Conservation (phyloP, 92 coral and sea anemone species). For the Diadumene lineata region DNA sequence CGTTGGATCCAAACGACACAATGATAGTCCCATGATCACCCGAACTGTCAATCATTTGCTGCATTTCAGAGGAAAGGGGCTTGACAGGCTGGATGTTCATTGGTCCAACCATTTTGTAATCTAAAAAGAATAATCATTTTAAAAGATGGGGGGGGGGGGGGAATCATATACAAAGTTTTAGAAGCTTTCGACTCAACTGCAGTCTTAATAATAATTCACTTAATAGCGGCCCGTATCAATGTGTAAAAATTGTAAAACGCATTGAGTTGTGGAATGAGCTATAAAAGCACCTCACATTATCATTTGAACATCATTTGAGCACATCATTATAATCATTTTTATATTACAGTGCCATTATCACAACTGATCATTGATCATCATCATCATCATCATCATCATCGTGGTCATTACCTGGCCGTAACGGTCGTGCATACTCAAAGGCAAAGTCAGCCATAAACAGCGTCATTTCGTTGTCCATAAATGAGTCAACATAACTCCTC, state of each 20-base stretch:
- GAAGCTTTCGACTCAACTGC: background rate
- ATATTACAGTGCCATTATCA: too few relatives aligned
- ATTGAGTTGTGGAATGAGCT: too few relatives aligned
- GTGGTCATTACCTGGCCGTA: conserved; percentile 51
- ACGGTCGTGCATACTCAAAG: conserved; percentile 60
- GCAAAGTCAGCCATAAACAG: conserved; percentile 50
- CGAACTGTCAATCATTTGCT: conserved; percentile 38
- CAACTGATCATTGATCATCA: too few relatives aligned
- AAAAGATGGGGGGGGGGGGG: background rate
- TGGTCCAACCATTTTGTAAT: conserved; percentile 29
- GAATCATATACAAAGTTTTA: background rate
- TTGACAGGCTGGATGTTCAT: conserved; percentile 31
- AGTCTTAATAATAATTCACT: background rate
- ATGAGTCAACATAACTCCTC: conserved; percentile 34
- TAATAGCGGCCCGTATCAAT: too few relatives aligned
- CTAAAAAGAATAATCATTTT: background rate
- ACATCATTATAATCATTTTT: too few relatives aligned
- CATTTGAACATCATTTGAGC: too few relatives aligned
- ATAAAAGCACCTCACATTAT: too few relatives aligned
- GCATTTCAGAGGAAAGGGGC: conserved; percentile 42
- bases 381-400: background rate
- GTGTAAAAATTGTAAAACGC: too few relatives aligned
- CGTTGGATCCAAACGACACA: conserved; percentile 68
- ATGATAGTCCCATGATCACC: conserved; percentile 68
- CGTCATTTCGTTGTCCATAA: conserved; percentile 45